A percentile compares a stretch with the other conserved stretches of the same genome.
Evolutionary conservation across 2,888 invertebrate species (phyloP).

Genomic region (Nymphalis polychloros): DNA sequence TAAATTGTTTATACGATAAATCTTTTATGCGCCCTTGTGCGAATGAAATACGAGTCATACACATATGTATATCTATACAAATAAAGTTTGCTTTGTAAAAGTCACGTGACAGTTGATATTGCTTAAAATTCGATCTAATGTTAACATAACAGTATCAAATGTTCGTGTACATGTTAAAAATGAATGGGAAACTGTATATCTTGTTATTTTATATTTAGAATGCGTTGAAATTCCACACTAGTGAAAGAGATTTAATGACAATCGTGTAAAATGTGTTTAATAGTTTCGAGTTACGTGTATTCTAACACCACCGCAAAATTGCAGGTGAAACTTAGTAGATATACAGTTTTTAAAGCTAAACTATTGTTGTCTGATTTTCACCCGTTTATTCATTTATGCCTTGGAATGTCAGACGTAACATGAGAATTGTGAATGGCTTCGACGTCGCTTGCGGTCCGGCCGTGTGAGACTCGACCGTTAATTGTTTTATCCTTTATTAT

Average conservation of each 20-base stretch:
- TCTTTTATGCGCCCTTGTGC: conserved; percentile 17
- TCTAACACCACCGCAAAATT: conserved; percentile 18
- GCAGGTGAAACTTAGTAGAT: conserved; percentile 17
- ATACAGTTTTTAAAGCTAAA: conserved; percentile 24
- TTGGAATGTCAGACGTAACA: conserved; percentile 51
- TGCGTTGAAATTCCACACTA: conserved; percentile 16
- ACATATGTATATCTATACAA: not conserved
- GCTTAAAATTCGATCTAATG: not conserved
- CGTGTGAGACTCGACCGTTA: conserved; percentile 50
- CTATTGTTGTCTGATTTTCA: conserved; percentile 30
- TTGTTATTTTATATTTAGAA: conserved; percentile 9
- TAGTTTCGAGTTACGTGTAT: conserved; percentile 10
- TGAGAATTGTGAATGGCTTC: conserved; percentile 57
- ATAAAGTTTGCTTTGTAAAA: not conserved
- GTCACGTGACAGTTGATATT: not conserved
- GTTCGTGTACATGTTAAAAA: not conserved
- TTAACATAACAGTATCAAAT: not conserved
- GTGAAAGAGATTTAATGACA: conserved; percentile 14
- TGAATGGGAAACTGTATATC: conserved; percentile 6
- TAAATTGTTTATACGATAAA: conserved; percentile 25
- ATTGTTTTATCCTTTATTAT: conserved; percentile 23
- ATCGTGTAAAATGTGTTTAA: conserved; percentile 14
- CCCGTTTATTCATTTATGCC: conserved; percentile 25
- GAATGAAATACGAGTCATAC: conserved; percentile 12
- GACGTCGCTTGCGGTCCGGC: conserved; percentile 45